Evolutionary conservation across 37 sponge, comb jelly and placozoan species (phyloP), one percentile per base, ranked within the genome.

Genomic region (Amphimedon queenslandica): DNA sequence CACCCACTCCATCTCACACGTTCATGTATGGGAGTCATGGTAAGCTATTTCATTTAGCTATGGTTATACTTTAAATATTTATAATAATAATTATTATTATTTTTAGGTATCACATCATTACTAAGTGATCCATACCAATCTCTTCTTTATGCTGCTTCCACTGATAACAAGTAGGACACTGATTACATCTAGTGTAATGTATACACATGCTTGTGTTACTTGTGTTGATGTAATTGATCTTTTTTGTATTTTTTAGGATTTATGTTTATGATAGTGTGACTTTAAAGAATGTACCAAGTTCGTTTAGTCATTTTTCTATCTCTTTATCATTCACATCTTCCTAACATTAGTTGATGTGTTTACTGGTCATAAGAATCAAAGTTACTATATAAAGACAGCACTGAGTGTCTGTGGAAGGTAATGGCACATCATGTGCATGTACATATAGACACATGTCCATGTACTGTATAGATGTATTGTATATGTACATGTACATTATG

Each of bases 81-180:
- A n/a, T n/a, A n/a, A n/a, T n/a, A n/a, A n/a, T n/a, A n/a, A n/a
- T n/a, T n/a, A n/a, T n/a, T n/a, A n/a, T n/a, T n/a, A n/a, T n/a
- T n/a, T 3, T 24, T 40, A 86, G 92, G 92, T 2, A 82, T 91
- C 65, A 78, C 79, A 11, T 78, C 80, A 11, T 71, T 91, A n/a
- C 74, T 70, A 43, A 37, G 42, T 2, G 92, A 86, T 40, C 27
- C 87, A 1, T 36, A 74, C 58, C 60, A 72, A 30, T 74, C 65
- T 36, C 53, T 23, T 29, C 57, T 91, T 31, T 86, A 74, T 74
- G 92, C 83, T 34, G 41, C 41, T 24, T 72, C 80, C 42, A 91
- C 70, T 8, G 79, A 91, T 61, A 64, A 67, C 77, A 80, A 58
- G 92, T 91, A 51, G 75, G 82, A 57, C 2, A 1, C 16, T 51